A percentile compares a stretch with the other conserved stretches of the same genome.
Evolutionary conservation across 64 coral and sea anemone genomes (phyloP).

Genomic region (Montipora foliosa): DNA sequence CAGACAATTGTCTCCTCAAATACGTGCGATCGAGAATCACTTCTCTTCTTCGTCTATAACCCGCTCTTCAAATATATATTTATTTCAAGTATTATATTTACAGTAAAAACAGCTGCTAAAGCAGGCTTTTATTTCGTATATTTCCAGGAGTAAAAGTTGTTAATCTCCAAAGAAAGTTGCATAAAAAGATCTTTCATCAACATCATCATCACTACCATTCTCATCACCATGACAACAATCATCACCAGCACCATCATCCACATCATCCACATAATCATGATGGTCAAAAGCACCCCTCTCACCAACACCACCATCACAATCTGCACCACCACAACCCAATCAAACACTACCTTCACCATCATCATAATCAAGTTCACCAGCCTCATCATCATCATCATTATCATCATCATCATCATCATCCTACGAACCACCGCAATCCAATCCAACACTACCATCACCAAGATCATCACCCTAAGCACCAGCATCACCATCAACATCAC

Average conservation of each 20-base stretch:
- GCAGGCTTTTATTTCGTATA: background rate
- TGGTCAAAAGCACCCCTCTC: background rate
- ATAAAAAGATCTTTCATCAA: conserved; percentile 28
- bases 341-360: background rate
- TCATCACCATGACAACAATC: background rate
- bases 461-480: background rate
- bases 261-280: background rate
- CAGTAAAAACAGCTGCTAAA: background rate
- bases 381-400: background rate
- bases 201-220: background rate
- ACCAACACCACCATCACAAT: background rate
- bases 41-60: no score
- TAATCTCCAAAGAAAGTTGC: conserved; percentile 5
- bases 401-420: background rate
- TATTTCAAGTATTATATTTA: no score
- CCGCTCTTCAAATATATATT: no score
- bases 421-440: background rate
- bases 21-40: no score
- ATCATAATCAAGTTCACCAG: background rate
- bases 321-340: background rate
- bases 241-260: background rate
- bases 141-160: background rate
- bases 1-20: no score
- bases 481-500: background rate
- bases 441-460: background rate